Base-by-base conservation (phyloP, 2,888 invertebrate genomes). In the Mythimna ferrago region DNA sequence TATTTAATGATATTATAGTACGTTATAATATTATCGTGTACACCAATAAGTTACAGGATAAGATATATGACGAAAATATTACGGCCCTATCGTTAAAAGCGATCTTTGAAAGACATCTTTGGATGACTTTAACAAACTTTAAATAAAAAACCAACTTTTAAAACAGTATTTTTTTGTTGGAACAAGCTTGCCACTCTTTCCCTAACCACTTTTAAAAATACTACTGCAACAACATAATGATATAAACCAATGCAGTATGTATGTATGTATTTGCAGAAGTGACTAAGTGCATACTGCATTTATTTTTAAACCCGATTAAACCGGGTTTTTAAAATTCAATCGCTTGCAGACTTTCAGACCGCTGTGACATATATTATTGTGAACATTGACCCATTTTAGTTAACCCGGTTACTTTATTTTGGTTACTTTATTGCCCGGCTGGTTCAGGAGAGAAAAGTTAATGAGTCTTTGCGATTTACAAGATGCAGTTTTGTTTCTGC, bases 381-480 rank as follows among this genome's bases (percentile, higher is more conserved):
- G 44, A 6, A 48, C 60, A 77, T 38, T 82, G 60, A 65, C 82
- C 82, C 32, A 54, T 16, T 78, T 82, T 10, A 2, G 1, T 53
- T 77, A 57, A 77, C 82, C 65, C 64, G 70, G 78, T 78, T 77
- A 61, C 3, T 53, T 16, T 41, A 66, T 66, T 76, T 81, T 54
- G 38, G 66, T 19, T 1, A 35, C 1, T 32, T 56, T 21, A 56
- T 26, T 56, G 11, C 26, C 56, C 26, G 56, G 21, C 6, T 56
- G 54, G 5, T 3, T 21, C 54, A 48, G 14, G 10, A 56, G 26
- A 11, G 1, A n/a, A 60, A 19, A 9, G n/a, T 61, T 6, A 38
- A 71, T 41, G 26, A 19, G 44, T 51, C 6, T 67, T 77, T 11
- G 11, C 14, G 19, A 58, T 67, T 19, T 6, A 38, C 38, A 9